Base-by-base conservation (phyloP, 2,113 vertebrate species). In the Phyllopteryx taeniolatus region DNA sequence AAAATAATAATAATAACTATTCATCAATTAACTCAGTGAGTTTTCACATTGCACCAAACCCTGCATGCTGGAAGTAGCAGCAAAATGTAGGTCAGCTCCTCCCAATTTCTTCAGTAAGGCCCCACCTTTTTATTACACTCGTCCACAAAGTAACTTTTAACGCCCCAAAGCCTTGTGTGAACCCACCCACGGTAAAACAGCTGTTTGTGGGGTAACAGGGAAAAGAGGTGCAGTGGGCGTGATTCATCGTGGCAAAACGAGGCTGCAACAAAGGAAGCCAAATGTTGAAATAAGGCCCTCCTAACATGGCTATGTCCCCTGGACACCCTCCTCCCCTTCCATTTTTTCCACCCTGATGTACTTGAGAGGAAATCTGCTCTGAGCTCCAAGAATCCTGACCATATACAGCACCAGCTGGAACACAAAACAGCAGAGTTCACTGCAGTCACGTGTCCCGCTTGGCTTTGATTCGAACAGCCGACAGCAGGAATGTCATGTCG, bases 11-110 rank as follows among this genome's bases (percentile, higher is more conserved):
- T 39, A 75, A 27, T 27, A 27, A 27, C 27, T 27, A 27, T 27
- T 27, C 27, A 77, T 80, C 73, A 79, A 44, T 72, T 31, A 35
- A 61, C 13, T 44, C 35, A 27, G 27, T 80, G 76, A 69, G 20
- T 53, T 42, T 73, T 44, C 71, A 68, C 64, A 46, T 69, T 70
- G 64, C 31, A 33, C 44, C 60, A n/a, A 53, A 59, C 27, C 54
- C 44, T 35, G 71, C 43, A 20, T 19, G 11, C 59, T 70, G 44
- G 47, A 74, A 69, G 72, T 76, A 67, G 67, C 22, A 39, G 64
- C 35, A 71, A 76, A 91, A 93, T 91, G 79, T 93, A 91, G 92
- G 92, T 92, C 92, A 92, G 77, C 81, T 39, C 77, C 87, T 60
- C 87, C 86, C 35, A 54, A 68, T 70, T 74, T 76, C 81, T 72